phyloP scores from a whole-genome alignment of 2,888 invertebrate species.

The Sclerodermus sp. region DNA sequence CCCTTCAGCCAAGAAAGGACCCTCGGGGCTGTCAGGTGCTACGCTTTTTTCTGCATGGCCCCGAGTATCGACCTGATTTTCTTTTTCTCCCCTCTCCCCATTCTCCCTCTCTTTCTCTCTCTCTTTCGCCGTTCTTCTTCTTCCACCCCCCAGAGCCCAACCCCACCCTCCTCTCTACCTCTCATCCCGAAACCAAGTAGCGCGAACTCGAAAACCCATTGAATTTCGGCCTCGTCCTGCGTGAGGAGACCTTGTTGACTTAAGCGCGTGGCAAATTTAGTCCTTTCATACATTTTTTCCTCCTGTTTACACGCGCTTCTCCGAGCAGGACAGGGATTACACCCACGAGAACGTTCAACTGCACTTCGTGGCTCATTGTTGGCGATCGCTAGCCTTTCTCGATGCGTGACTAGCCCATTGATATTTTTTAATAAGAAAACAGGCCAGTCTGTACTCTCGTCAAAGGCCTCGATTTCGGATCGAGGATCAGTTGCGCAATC shows the following conservation, averaged over 20 bases:
- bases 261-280: slow-evolving; percentile 54
- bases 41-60: slow-evolving; percentile 21
- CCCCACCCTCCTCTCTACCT: too few species aligned
- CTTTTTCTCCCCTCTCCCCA: slow-evolving; percentile 19
- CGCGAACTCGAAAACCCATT: slow-evolving; percentile 27
- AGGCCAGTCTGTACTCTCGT: too few species aligned
- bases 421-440: too few species aligned
- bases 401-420: background rate
- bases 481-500: slow-evolving; percentile 5
- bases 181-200: background rate
- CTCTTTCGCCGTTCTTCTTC: background rate
- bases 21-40: slow-evolving; percentile 51
- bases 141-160: too few species aligned
- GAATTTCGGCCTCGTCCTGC: slow-evolving; percentile 16
- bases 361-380: background rate
- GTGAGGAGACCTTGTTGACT: slow-evolving; percentile 49
- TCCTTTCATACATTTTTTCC: slow-evolving; percentile 42
- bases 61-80: slow-evolving; percentile 36
- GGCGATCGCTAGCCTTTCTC: background rate
- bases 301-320: slow-evolving; percentile 6
- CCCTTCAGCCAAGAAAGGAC: slow-evolving; percentile 26
- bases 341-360: slow-evolving; percentile 1
- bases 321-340: slow-evolving; percentile 1
- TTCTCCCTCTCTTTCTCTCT: background rate
- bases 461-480: too few species aligned